phyloP scores from a whole-genome alignment of 1,140 invertebrate species.

The Drosophila ohnishii region DNA sequence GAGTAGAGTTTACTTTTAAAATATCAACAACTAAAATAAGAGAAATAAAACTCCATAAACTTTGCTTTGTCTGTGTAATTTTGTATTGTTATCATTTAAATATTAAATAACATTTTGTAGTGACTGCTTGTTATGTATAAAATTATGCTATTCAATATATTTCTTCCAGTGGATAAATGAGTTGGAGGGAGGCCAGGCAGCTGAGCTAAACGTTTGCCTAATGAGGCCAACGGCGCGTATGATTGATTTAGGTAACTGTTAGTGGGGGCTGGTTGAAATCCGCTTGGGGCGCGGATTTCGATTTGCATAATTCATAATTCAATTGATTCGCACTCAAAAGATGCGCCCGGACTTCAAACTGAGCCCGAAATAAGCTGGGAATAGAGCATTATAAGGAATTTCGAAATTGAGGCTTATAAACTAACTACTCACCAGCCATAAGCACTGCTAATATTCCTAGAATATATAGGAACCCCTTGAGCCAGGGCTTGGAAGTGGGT shows the following conservation, averaged over 20 bases:
- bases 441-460: background rate
- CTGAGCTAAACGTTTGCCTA: conserved; percentile 18
- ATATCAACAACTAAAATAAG: background rate
- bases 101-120: background rate
- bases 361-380: conserved; percentile 4
- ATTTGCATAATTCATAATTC: conserved; percentile 68
- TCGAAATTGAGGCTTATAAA: background rate
- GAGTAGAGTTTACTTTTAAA: background rate
- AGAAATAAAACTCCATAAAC: too few relatives aligned
- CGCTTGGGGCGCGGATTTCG: conserved; percentile 46
- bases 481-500: background rate
- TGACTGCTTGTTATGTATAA: background rate
- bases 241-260: conserved; percentile 58
- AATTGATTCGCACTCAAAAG: conserved; percentile 17
- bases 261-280: conserved; percentile 12
- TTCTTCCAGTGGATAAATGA: background rate
- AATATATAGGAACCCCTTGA: background rate
- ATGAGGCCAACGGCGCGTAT: conserved; percentile 67
- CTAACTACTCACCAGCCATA: background rate
- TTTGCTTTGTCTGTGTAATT: too few relatives aligned
- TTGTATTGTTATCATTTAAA: background rate
- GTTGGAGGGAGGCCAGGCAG: background rate
- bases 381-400: too few relatives aligned
- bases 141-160: background rate
- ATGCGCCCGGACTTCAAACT: background rate